These are phyloP conservation scores for Dryococelus australis DNA, from an alignment of 2,888 invertebrate species.

Conservation along the genomic window DNA sequence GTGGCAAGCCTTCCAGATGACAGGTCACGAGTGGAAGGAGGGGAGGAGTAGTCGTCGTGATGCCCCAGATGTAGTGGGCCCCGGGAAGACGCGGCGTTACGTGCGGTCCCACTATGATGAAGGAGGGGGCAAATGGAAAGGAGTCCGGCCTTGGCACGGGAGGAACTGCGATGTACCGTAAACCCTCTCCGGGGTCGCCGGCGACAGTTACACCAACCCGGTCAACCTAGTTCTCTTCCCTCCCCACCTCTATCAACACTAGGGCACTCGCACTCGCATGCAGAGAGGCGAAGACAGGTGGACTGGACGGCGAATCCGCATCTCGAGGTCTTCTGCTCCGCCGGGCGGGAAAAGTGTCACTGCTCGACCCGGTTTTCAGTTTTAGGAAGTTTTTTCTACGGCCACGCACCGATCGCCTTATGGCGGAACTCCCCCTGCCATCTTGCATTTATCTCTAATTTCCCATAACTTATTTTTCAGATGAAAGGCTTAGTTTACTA, in stretches of 20 bases:
- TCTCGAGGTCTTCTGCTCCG: neutral
- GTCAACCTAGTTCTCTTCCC: neutral
- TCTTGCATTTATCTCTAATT: too few species aligned
- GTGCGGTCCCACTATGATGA: neutral
- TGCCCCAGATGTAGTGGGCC: neutral
- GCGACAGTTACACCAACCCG: conserved; percentile 10
- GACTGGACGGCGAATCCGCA: neutral
- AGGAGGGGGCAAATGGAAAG: neutral
- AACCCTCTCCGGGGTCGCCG: neutral
- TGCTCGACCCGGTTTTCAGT: too few species aligned
- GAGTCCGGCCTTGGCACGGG: neutral
- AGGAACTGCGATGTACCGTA: neutral
- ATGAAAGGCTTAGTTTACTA: too few species aligned
- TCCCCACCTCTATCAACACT: neutral
- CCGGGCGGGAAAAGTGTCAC: too few species aligned
- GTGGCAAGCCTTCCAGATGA: too few species aligned
- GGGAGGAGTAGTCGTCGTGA: neutral
- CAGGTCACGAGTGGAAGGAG: too few species aligned
- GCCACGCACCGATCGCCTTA: too few species aligned
- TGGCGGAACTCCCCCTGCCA: too few species aligned
- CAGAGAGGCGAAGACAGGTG: neutral
- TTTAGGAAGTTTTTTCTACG: too few species aligned
- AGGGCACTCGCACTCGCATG: too few species aligned
- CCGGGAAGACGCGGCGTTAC: neutral
- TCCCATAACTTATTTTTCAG: too few species aligned